Evolutionary conservation across 2,113 vertebrate species (phyloP), one percentile per base, ranked within the genome.

Genomic region (Sphaerodactylus townsendi): DNA sequence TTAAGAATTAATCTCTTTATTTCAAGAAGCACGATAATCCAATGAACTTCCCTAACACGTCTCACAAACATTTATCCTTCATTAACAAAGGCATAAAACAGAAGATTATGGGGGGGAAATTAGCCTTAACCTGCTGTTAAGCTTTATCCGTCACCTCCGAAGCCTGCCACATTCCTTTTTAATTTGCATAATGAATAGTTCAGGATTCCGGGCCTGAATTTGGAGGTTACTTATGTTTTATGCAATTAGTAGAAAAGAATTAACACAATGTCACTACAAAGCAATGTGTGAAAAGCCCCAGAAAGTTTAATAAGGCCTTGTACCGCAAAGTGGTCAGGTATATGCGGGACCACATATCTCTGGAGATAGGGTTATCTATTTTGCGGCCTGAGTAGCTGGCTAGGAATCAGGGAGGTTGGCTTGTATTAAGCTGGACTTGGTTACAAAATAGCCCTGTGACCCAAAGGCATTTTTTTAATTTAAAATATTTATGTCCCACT

Each of bases 11-110:
- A 89, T 88, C 76, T 93, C 85, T 78, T 35, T 84, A 39, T 87
- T 89, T 81, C 82, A 17, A 75, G 64, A 76, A 84, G 64, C 75
- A 75, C 83, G 69, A 69, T 78, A 82, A 75, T 91, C 71, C 86
- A 56, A 91, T 86, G 28, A 93, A 87, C 56, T 71, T 72, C 88
- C 65, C 83, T 92, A 87, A 92, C 87, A 84, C 2, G 35, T 82
- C 73, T 92, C 46, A 82, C 77, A 91, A 90, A 82, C 21, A 89
- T 87, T 91, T 90, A 86, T 81, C 50, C 7, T 86, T 92, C 56
- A 86, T 90, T 92, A 94, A 92, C 68, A 89, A 91, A 92, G 93
- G 80, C 62, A 87, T 70, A 75, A 93, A 91, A 89, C 48, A 78
- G 53, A 93, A 88, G 85, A 89, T 88, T 83, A 86, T 79, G 78